Percentiles rank a stretch among this genome's conserved stretches.
These are phyloP conservation scores for Sorex maritimensis DNA, from an alignment of 2,797 vertebrate genomes.

Conservation along the genomic window DNA sequence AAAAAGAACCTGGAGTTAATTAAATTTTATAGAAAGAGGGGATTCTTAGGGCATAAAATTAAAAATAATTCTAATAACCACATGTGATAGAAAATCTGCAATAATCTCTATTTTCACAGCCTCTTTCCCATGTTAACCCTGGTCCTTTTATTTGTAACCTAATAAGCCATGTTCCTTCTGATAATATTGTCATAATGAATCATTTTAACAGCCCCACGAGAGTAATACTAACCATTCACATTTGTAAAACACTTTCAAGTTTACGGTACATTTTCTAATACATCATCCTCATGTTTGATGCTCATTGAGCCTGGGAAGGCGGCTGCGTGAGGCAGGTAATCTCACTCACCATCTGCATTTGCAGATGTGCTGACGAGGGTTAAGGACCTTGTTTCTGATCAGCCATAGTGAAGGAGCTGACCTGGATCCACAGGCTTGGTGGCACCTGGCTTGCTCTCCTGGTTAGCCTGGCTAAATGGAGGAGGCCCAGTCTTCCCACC, in stretches of 20 bases:
- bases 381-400: not conserved
- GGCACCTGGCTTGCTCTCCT: not conserved
- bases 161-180: conserved; percentile 73
- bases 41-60: conserved; percentile 82
- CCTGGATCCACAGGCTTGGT: not conserved
- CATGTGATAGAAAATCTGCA: conserved; percentile 70
- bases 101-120: conserved; percentile 65
- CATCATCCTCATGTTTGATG: not conserved
- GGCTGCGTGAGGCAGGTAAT: not conserved
- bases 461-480: not conserved
- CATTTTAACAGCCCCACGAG: conserved; percentile 68
- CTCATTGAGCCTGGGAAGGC: not conserved
- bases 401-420: not conserved
- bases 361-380: not conserved
- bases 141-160: conserved; percentile 76
- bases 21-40: conserved; percentile 84
- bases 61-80: conserved; percentile 83
- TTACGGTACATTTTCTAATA: conserved; percentile 31
- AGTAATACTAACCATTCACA: conserved; percentile 69
- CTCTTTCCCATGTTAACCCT: not conserved
- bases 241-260: conserved; percentile 73
- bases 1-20: conserved; percentile 83
- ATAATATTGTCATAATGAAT: conserved; percentile 76
- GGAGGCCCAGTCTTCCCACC: too few species aligned
- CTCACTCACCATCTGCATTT: not conserved